phyloP scores from a whole-genome alignment of 92 coral and sea anemone species.

The Phenganax subtilis region DNA sequence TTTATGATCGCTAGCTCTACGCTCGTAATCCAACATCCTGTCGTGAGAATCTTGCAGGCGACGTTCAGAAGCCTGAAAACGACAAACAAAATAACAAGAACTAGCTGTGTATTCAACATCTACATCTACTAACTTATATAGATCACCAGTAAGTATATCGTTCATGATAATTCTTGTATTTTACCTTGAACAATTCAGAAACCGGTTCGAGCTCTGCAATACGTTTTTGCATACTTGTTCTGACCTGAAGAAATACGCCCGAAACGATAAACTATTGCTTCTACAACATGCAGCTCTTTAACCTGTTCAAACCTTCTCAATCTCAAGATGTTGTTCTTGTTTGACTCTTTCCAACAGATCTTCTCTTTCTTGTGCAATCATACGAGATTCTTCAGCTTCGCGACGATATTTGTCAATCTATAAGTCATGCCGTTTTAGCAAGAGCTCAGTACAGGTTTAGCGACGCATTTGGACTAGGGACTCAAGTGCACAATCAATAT shows the following conservation, averaged over 20 bases:
- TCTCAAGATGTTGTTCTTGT: constrained; percentile 78
- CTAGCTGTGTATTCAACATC: neutral
- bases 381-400: constrained; percentile 82
- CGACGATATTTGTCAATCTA: constrained; percentile 93
- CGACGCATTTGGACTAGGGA: no score
- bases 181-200: constrained; percentile 60
- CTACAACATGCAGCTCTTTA: neutral
- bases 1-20: constrained; percentile 89
- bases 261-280: neutral
- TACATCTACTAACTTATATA: neutral
- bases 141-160: no score
- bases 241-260: constrained; percentile 44
- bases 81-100: neutral
- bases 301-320: constrained; percentile 58
- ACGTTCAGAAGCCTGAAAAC: constrained; percentile 64
- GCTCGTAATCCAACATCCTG: constrained; percentile 79
- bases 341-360: constrained; percentile 75
- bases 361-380: constrained; percentile 69
- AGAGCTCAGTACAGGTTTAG: no score
- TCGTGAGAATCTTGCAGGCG: constrained; percentile 93
- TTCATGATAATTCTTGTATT: neutral
- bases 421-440: neutral
- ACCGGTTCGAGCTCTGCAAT: constrained; percentile 92
- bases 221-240: constrained; percentile 82
- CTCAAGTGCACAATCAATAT: no score